phyloP scores from a whole-genome alignment of 2,113 vertebrate genomes.

The Notiomystis cincta region DNA sequence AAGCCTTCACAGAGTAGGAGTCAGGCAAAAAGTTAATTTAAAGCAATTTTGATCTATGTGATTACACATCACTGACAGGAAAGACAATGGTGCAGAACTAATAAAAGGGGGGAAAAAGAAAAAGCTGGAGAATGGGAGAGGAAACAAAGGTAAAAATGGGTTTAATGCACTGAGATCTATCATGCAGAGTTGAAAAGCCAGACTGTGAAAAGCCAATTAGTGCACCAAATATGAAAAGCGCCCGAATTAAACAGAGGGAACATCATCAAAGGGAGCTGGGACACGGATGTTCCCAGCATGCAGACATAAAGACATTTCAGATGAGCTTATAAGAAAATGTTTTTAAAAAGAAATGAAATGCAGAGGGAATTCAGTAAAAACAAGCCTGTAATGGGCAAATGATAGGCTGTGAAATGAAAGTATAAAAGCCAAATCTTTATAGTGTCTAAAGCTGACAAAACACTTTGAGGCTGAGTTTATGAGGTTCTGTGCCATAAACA shows the following conservation, averaged over 20 bases:
- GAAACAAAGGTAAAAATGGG: background rate
- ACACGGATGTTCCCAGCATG: background rate
- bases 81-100: background rate
- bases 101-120: background rate
- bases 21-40: background rate
- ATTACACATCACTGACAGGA: background rate
- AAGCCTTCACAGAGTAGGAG: background rate
- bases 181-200: background rate
- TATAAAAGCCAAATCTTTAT: background rate
- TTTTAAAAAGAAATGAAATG: background rate
- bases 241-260: background rate
- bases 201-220: conserved; percentile 53
- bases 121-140: background rate
- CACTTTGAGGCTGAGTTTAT: background rate
- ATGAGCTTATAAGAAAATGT: background rate
- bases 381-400: background rate
- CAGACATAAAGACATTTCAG: background rate
- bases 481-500: background rate
- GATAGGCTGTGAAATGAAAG: background rate
- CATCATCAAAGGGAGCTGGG: conserved; percentile 21
- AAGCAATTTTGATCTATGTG: background rate
- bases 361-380: background rate
- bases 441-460: background rate
- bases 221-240: background rate
- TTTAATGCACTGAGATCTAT: background rate